Base-by-base conservation (phyloP, 2,113 vertebrate genomes). In the Sander vitreus region DNA sequence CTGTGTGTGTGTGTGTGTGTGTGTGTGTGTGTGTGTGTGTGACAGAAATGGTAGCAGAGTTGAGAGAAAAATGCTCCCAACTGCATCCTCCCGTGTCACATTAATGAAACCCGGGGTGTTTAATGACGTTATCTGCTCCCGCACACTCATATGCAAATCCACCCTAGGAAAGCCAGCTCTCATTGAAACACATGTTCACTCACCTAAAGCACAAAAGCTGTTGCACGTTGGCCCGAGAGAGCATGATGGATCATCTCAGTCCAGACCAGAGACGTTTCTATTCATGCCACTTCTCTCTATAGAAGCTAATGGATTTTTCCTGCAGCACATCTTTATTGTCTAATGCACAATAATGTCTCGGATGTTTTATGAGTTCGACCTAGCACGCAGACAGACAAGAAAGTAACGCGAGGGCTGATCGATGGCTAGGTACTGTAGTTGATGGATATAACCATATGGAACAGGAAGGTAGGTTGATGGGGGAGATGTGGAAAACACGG, bases 281-380 rank as follows among this genome's bases (percentile, higher is more conserved):
- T 94, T 88, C 89, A 86, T 84, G 87, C 73, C 75, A 84, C 82
- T 79, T 84, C 73, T 84, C 73, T 88, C 82, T 39, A 75, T 83
- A 76, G 87, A 90, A 84, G 82, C 88, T 92, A 92, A 94, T 91
- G 88, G 88, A 80, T 91, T 92, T 83, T 79, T 90, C 89, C 73
- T 79, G 74, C 88, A 90, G 87, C 80, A 85, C 85, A 73, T 91
- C 90, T 93, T 90, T 86, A 93, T 93, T 91, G 90, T 93, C 91
- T 93, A 91, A 92, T 91, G 90, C 83, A 90, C 89, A 89, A 84
- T 91, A 90, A 92, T 85, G 87, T 85, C 89, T 64, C 3, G n/a
- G 76, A 86, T 94, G 90, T 82, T 94, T 93, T 93, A 92, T 88
- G 92, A 91, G 86, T 81, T 85, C 62, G 64, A 85, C 85, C 83